Evolutionary conservation across 2,888 invertebrate genomes (phyloP).

Genomic region (Stenchaetothrips biformis): DNA sequence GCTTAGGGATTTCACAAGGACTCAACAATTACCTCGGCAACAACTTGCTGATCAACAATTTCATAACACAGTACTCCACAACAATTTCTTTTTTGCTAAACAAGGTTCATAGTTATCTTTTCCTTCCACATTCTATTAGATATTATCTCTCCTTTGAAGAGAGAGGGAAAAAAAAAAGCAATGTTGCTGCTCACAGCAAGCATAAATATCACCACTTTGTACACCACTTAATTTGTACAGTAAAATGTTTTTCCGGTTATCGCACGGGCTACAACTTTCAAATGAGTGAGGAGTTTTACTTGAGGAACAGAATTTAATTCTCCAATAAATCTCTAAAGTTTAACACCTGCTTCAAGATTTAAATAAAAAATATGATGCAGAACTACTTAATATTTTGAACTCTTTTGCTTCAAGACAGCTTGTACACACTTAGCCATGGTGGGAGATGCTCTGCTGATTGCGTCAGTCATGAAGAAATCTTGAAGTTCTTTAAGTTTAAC

Average conservation of each 20-base stretch:
- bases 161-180: slow-evolving; percentile 5
- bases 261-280: background rate
- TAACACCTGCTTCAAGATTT: background rate
- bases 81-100: background rate
- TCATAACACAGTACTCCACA: background rate
- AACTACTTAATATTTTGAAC: slow-evolving; percentile 44
- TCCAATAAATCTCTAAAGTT: background rate
- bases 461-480: slow-evolving; percentile 92
- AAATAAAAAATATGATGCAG: background rate
- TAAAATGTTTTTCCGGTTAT: background rate
- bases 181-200: background rate
- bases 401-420: slow-evolving; percentile 71
- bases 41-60: background rate
- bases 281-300: background rate
- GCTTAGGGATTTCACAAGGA: background rate
- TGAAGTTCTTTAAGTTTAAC: slow-evolving; percentile 71
- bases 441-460: slow-evolving; percentile 90
- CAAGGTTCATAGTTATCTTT: background rate
- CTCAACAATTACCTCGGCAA: background rate
- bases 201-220: slow-evolving; percentile 10
- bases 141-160: background rate
- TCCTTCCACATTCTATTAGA: background rate
- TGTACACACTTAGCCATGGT: slow-evolving; percentile 98
- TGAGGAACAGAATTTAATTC: background rate
- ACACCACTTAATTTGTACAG: background rate